phyloP scores from a whole-genome alignment of 30 jellyfish, hydroid and myxozoan species.

The Nemopilema nomurai region DNA sequence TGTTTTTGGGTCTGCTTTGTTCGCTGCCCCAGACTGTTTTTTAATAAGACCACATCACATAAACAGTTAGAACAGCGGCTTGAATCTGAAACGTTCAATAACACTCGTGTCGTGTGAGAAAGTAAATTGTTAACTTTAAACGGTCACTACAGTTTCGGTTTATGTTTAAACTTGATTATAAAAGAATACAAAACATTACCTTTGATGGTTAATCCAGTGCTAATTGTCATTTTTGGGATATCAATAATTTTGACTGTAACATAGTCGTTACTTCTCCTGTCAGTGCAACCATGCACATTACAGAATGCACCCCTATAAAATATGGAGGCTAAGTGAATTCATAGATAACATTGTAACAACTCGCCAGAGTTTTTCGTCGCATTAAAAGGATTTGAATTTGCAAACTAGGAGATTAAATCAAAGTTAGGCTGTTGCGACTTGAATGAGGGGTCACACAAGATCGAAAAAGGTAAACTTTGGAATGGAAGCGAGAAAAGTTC shows the following conservation, averaged over 20 bases:
- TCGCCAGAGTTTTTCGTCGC: neutral
- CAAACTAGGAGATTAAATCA: neutral
- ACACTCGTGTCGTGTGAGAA: too few relatives aligned
- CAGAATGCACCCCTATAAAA: constrained; percentile 88
- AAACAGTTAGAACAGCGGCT: neutral
- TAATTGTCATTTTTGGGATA: constrained; percentile 74
- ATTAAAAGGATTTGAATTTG: neutral
- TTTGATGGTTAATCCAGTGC: constrained; percentile 74
- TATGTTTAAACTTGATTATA: too few relatives aligned
- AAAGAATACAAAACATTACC: constrained; percentile 48
- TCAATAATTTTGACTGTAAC: constrained; percentile 79
- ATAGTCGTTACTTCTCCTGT: constrained; percentile 60
- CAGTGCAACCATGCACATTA: constrained; percentile 73
- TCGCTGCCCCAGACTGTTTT: neutral
- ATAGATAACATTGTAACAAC: neutral
- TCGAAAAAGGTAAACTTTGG: neutral
- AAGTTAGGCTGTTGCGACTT: neutral
- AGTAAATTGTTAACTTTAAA: neutral
- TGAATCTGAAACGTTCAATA: too few relatives aligned
- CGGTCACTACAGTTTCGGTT: neutral
- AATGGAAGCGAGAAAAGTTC: too few relatives aligned
- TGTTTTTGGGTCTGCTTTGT: neutral
- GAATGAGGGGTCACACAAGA: neutral
- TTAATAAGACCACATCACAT: neutral
- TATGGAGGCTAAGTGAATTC: neutral